phyloP scores from a whole-genome alignment of 2,113 vertebrate genomes.

The Arizona elegans region DNA sequence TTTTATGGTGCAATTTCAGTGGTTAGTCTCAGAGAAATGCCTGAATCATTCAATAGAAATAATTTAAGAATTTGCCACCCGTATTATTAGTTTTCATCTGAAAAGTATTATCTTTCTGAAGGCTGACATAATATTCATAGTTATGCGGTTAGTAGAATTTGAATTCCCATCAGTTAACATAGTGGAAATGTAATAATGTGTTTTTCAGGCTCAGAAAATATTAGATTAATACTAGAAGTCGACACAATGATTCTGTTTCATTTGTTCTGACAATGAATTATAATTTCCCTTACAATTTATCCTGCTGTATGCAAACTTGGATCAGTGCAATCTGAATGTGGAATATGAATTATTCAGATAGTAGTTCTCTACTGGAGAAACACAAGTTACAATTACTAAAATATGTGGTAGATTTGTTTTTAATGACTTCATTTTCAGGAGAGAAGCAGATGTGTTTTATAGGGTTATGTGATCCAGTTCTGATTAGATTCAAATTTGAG shows the following conservation, averaged over 20 bases:
- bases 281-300: conserved; percentile 41
- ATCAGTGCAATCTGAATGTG: conserved; percentile 35
- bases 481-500: neutral
- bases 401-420: neutral
- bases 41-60: conserved; percentile 23
- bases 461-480: neutral
- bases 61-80: conserved; percentile 11
- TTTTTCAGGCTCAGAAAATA: conserved; percentile 40
- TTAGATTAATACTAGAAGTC: conserved; percentile 37
- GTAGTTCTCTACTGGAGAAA: conserved; percentile 11
- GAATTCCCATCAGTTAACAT: conserved; percentile 37
- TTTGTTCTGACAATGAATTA: conserved; percentile 56
- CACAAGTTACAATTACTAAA: conserved; percentile 24
- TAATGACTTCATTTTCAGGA: neutral
- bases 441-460: neutral
- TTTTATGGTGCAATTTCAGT: conserved; percentile 5
- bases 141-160: conserved; percentile 29
- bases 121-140: conserved; percentile 25
- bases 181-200: conserved; percentile 44
- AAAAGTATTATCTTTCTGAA: conserved; percentile 28
- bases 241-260: conserved; percentile 48
- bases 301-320: conserved; percentile 38
- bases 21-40: neutral
- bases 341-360: conserved; percentile 36
- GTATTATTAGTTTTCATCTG: conserved; percentile 20